These are phyloP conservation scores for Hemitrygon akajei DNA, from an alignment of 2,797 vertebrate species.

Conservation along the genomic window DNA sequence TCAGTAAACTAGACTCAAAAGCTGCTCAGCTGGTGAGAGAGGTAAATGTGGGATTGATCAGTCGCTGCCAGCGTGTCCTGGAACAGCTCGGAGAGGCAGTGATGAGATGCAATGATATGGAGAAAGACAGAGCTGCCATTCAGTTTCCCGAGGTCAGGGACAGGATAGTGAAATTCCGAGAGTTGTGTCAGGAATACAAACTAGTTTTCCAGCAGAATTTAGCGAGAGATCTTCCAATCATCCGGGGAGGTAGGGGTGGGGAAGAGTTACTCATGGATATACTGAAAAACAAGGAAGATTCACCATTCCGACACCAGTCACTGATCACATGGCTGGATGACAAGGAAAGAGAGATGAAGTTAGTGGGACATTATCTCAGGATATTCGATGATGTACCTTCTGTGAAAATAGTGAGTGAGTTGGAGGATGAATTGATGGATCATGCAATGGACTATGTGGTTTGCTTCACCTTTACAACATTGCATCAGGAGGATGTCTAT, in stretches of 20 bases:
- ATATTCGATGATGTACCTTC: conserved; percentile 41
- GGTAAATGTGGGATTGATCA: neutral
- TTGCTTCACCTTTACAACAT: conserved; percentile 43
- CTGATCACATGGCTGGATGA: conserved; percentile 40
- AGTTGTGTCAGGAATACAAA: neutral
- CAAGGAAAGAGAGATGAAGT: conserved; percentile 42
- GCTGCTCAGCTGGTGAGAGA: neutral
- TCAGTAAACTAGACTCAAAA: conserved; percentile 2
- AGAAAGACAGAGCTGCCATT: neutral
- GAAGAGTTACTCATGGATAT: conserved; percentile 39
- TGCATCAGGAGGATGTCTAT: conserved; percentile 40
- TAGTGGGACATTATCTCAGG: conserved; percentile 42
- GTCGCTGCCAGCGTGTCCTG: neutral
- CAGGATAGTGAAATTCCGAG: neutral
- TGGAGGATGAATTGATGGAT: conserved; percentile 41
- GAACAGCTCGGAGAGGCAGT: neutral
- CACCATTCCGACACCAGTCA: conserved; percentile 39
- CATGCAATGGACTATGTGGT: conserved; percentile 40
- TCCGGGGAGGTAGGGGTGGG: neutral
- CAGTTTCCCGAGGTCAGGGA: neutral
- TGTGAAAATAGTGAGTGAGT: conserved; percentile 40
- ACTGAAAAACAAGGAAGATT: conserved; percentile 37
- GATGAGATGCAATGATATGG: neutral
- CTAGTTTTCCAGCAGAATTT: neutral
- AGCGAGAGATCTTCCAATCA: neutral